Conservation (phyloP, 2,888 invertebrate genomes). For the Steinernema carpocapsae region DNA sequence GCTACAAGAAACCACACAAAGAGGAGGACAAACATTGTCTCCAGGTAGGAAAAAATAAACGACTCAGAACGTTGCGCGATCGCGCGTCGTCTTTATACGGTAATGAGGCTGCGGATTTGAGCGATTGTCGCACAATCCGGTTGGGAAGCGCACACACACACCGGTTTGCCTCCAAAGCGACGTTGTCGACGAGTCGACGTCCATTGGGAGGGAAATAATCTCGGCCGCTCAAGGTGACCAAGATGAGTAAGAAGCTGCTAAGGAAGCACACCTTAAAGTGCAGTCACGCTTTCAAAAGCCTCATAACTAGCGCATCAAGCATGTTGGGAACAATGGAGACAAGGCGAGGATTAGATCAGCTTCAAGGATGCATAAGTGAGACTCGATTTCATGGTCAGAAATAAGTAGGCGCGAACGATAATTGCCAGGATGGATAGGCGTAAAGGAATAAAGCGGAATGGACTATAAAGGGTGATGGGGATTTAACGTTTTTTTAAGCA, state of each 20-base stretch:
- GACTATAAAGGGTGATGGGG: too few species aligned
- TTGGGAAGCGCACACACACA: slow-evolving; percentile 11
- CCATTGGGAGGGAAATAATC: not conserved
- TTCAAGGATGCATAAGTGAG: slow-evolving; percentile 22
- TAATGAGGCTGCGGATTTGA: slow-evolving; percentile 31
- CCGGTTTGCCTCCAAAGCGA: slow-evolving; percentile 3
- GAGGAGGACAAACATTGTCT: not conserved
- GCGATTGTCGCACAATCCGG: not conserved
- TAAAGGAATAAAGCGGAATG: too few species aligned
- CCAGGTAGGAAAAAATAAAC: not conserved
- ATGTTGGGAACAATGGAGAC: not conserved
- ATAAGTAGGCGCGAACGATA: slow-evolving; percentile 18
- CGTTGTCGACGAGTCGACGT: not conserved
- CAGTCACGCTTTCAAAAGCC: not conserved
- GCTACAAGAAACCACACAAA: not conserved
- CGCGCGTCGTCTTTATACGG: slow-evolving; percentile 26
- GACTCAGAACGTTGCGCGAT: slow-evolving; percentile 12
- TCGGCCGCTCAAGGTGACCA: slow-evolving; percentile 10
- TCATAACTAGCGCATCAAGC: not conserved
- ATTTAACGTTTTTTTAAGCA: too few species aligned
- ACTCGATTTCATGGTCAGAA: slow-evolving; percentile 20
- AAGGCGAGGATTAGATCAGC: not conserved
- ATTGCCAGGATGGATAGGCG: not conserved
- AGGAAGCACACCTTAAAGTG: not conserved
- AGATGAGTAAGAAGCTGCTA: not conserved